These are phyloP conservation scores for Bombus breviceps DNA, from an alignment of 1,140 invertebrate genomes.

Conservation along the genomic window DNA sequence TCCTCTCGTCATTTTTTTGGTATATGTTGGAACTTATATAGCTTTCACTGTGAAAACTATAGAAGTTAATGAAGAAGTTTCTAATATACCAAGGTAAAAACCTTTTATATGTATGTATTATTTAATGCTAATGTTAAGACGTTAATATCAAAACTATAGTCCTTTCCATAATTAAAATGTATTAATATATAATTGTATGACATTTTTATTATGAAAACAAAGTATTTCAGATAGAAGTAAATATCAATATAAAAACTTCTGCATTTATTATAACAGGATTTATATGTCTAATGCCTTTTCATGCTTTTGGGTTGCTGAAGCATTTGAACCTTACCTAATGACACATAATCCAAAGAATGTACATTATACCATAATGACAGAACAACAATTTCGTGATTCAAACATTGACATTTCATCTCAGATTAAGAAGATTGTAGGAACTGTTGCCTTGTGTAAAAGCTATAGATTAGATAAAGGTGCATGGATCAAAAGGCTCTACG, in stretches of 20 bases:
- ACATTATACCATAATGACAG: conserved; percentile 76
- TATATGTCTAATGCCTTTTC: conserved; percentile 82
- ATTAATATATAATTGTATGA: background rate
- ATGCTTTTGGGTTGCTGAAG: conserved; percentile 83
- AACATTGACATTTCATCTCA: conserved; percentile 73
- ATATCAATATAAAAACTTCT: conserved; percentile 8
- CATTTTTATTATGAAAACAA: background rate
- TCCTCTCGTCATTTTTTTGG: conserved; percentile 79
- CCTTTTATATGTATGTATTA: background rate
- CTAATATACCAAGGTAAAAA: conserved; percentile 77
- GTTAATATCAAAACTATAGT: background rate
- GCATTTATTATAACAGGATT: conserved; percentile 67
- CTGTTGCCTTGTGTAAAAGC: conserved; percentile 79
- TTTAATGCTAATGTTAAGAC: background rate
- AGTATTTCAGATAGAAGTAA: background rate
- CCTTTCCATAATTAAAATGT: background rate
- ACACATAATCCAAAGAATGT: conserved; percentile 67
- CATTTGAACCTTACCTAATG: conserved; percentile 75
- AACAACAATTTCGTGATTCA: conserved; percentile 74
- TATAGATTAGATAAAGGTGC: conserved; percentile 79
- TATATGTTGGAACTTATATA: conserved; percentile 80
- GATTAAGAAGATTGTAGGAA: conserved; percentile 81
- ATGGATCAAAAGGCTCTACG: conserved; percentile 83
- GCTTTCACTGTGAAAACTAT: conserved; percentile 78
- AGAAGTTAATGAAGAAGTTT: conserved; percentile 79